phyloP scores from a whole-genome alignment of 1,140 invertebrate species.

The Drosophila malerkotliana region DNA sequence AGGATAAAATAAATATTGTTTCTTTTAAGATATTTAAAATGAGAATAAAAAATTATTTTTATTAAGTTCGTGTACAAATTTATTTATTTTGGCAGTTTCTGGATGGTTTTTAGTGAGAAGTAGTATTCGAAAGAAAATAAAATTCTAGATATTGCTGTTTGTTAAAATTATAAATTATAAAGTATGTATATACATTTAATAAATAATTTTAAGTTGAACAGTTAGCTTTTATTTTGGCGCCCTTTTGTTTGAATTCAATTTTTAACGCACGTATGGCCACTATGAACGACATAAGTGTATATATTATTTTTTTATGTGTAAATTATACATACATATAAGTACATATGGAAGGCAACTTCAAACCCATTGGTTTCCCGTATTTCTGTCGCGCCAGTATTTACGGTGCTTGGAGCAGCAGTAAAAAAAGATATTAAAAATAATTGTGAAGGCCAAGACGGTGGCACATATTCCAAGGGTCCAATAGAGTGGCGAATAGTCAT shows the following conservation, averaged over 20 bases:
- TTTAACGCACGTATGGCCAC: not conserved
- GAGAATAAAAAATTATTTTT: not conserved
- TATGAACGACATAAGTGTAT: not conserved
- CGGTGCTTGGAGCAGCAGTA: slow-evolving; percentile 2
- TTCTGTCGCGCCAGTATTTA: not conserved
- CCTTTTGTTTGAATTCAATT: too few relatives aligned
- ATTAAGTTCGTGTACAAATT: not conserved
- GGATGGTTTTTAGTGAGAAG: too few relatives aligned
- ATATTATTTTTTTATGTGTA: not conserved
- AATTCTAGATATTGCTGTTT: too few relatives aligned
- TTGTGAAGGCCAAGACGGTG: not conserved
- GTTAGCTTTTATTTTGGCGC: too few relatives aligned
- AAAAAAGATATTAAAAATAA: not conserved
- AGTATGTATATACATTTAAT: too few relatives aligned
- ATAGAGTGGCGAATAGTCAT: not conserved
- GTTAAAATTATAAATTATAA: too few relatives aligned
- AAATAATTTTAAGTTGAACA: too few relatives aligned
- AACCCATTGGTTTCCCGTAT: not conserved
- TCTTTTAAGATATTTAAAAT: not conserved
- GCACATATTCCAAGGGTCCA: not conserved
- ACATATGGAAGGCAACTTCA: not conserved
- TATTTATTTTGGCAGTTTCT: too few relatives aligned
- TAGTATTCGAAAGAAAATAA: too few relatives aligned
- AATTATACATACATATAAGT: not conserved
- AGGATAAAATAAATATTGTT: not conserved